phyloP scores from a whole-genome alignment of 2,888 invertebrate genomes.

The Brenthis daphne region DNA sequence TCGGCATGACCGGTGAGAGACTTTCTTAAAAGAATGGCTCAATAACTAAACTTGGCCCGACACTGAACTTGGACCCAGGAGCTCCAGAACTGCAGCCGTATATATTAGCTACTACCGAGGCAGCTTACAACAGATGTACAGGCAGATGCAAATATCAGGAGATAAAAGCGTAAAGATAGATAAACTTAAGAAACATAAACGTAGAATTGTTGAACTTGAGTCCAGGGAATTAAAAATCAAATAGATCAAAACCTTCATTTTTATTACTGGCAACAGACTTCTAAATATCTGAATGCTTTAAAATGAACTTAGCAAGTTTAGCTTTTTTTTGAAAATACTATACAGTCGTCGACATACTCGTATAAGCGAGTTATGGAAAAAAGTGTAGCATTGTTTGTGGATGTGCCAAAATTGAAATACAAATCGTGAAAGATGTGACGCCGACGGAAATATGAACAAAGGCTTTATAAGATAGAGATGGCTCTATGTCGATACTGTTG shows the following conservation, averaged over 20 bases:
- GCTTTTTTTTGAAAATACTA: neutral
- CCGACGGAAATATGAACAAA: slow-evolving; percentile 34
- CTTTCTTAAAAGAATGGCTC: too few species aligned
- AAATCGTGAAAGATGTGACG: slow-evolving; percentile 26
- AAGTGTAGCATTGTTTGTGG: slow-evolving; percentile 21
- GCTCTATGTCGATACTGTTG: slow-evolving; percentile 1
- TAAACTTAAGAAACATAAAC: too few species aligned
- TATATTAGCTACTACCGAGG: too few species aligned
- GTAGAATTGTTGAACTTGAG: too few species aligned
- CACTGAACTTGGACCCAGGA: too few species aligned
- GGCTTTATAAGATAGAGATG: slow-evolving; percentile 17
- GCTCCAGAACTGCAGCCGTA: too few species aligned
- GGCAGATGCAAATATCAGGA: too few species aligned
- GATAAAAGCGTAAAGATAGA: too few species aligned
- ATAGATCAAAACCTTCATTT: neutral
- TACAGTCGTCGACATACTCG: neutral
- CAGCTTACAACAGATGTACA: too few species aligned
- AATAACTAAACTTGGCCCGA: too few species aligned
- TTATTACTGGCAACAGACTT: neutral
- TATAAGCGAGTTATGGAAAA: slow-evolving; percentile 6
- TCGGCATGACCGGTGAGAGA: too few species aligned
- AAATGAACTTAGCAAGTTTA: slow-evolving; percentile 10
- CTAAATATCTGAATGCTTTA: slow-evolving; percentile 8
- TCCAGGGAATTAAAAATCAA: neutral
- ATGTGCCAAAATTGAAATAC: slow-evolving; percentile 27